Base-by-base conservation (phyloP, 2,888 invertebrate species). In the Xanthorhoe designata region DNA sequence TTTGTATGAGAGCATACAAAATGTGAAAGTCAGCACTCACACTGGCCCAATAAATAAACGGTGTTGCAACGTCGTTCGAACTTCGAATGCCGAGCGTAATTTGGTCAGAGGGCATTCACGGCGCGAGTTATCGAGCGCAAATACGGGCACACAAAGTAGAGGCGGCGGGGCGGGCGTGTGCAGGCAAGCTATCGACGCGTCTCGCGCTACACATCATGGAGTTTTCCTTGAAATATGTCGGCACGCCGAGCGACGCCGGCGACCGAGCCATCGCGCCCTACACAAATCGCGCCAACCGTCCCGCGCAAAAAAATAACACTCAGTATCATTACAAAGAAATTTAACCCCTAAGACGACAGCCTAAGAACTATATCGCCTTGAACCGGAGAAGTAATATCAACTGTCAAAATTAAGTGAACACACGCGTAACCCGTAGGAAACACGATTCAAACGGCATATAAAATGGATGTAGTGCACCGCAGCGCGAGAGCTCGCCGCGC, bases 331-430 rank as follows among this genome's bases (percentile, higher is more conserved):
- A 69, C 88, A 87, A 70, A 82, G 85, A 73, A 90, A 88, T 85
- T 77, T 89, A 87, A 88, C 85, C 90, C 90, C 83, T 93, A 91
- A 73, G 29, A 60, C 63, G 1, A 51, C 17, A 1, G 8, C 67
- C 74, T 91, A 94, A 87, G 91, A 87, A 81, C 80, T 78, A 91
- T 80, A 86, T 84, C 89, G 74, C 87, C 81, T 82, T 89, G 86
- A 72, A 78, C 62, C 18, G 58, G 67, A 70, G 79, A 84, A 86
- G 84, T 77, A 89, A 92, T 94, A 90, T 91, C 92, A 94, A 94
- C 94, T 94, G 94, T 94, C 94, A 94, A 94, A 93, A 93, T 91
- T 90, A 91, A 89, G 89, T 85, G 85, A 86, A 88, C 85, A 90
- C 91, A 91, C 90, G 91, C 90, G 87, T 87, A 89, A 85, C 85